phyloP scores from a whole-genome alignment of 2,797 vertebrate species.

The Darevskia mixta region DNA sequence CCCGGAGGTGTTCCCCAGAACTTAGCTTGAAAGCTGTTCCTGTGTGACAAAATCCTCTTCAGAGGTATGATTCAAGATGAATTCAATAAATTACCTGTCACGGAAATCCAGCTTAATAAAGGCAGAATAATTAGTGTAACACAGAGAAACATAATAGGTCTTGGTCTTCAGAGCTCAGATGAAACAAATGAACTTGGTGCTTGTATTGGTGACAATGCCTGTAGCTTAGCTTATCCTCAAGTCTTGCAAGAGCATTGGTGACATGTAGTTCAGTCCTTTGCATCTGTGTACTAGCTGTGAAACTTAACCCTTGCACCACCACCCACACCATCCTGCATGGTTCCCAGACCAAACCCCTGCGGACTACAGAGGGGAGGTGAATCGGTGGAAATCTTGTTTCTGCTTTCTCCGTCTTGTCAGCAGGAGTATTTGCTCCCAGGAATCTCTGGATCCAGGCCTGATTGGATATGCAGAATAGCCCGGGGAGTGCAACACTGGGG shows the following conservation, averaged over 20 bases:
- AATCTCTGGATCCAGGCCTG: not conserved
- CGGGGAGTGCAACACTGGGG: not conserved
- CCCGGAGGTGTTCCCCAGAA: too few species aligned
- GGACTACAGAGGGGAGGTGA: not conserved
- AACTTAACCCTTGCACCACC: too few species aligned
- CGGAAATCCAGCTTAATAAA: not conserved
- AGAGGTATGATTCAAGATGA: too few species aligned
- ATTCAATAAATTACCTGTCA: too few species aligned
- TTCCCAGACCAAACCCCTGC: not conserved
- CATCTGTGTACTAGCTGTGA: too few species aligned
- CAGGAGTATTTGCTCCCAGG: not conserved
- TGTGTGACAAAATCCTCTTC: too few species aligned
- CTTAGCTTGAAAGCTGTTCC: too few species aligned
- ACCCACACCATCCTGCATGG: not conserved
- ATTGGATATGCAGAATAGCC: not conserved
- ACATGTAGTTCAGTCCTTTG: not conserved
- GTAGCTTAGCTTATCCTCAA: not conserved
- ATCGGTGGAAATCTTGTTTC: not conserved
- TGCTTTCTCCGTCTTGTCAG: too few species aligned
- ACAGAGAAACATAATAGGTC: not conserved
- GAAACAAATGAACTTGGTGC: not conserved
- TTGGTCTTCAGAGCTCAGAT: not conserved
- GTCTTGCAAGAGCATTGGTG: not conserved
- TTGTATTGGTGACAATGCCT: not conserved
- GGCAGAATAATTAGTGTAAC: not conserved